phyloP scores from a whole-genome alignment of 2,888 invertebrate species.

The Hydropsyche betteni region DNA sequence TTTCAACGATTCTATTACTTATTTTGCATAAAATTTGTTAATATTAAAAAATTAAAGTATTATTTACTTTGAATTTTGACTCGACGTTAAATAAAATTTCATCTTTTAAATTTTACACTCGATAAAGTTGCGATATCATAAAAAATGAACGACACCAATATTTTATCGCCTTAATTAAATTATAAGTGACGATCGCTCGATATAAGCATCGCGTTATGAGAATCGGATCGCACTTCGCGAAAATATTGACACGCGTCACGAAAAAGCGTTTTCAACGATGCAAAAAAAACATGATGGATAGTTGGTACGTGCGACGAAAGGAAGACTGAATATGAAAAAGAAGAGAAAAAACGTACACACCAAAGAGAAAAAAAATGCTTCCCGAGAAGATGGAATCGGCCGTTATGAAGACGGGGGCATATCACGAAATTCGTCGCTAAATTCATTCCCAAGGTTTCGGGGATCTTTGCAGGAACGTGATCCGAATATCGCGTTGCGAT shows the following conservation, averaged over 20 bases:
- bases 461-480: background rate
- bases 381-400: constrained; percentile 8
- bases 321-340: background rate
- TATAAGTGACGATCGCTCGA: too few relatives aligned
- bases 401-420: constrained; percentile 5
- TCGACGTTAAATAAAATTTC: too few relatives aligned
- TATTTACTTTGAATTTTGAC: too few relatives aligned
- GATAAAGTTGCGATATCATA: too few relatives aligned
- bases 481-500: background rate
- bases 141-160: too few relatives aligned
- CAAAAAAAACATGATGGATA: constrained; percentile 27
- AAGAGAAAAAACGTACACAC: background rate
- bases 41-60: too few relatives aligned
- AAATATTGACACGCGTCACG: constrained; percentile 22
- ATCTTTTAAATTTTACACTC: too few relatives aligned
- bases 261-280: constrained; percentile 13
- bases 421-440: constrained; percentile 18
- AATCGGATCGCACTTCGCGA: constrained; percentile 1
- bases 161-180: too few relatives aligned
- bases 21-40: too few relatives aligned
- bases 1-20: too few relatives aligned
- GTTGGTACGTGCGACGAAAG: constrained; percentile 17
- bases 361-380: background rate
- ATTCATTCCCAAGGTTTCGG: constrained; percentile 28
- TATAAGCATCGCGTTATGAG: too few relatives aligned